These are phyloP conservation scores for Dioctria linearis DNA, from an alignment of 2,888 invertebrate species.

Conservation along the genomic window DNA sequence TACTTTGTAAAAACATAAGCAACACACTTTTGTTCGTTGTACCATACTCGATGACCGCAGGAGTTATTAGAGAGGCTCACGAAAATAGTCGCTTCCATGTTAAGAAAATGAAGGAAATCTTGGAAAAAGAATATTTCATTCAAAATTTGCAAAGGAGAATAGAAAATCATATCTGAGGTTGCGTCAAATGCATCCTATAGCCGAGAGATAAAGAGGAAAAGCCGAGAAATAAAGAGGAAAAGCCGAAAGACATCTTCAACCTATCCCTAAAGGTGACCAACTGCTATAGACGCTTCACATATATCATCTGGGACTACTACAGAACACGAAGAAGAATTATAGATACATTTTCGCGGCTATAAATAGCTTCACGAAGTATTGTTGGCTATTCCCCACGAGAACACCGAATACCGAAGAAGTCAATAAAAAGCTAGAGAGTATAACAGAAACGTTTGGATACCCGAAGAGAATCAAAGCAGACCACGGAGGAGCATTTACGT, in stretches of 20 bases:
- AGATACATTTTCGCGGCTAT: conserved; percentile 46
- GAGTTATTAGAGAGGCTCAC: conserved; percentile 55
- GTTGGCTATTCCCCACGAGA: conserved; percentile 58
- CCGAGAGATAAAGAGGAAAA: conserved; percentile 63
- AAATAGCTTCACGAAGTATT: conserved; percentile 64
- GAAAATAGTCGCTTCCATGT: conserved; percentile 6
- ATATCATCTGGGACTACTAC: conserved; percentile 64
- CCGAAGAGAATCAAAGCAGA: conserved; percentile 52
- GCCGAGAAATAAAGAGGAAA: conserved; percentile 65
- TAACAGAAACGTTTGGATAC: conserved; percentile 55
- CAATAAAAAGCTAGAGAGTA: conserved; percentile 52
- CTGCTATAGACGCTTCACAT: conserved; percentile 64
- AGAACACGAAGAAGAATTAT: not conserved
- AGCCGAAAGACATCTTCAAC: conserved; percentile 59
- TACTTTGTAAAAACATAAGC: not conserved
- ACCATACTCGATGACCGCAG: conserved; percentile 56
- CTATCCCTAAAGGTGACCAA: conserved; percentile 55
- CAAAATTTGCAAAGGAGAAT: conserved; percentile 39
- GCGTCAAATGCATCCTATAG: not conserved
- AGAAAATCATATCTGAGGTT: not conserved
- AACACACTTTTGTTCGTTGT: conserved; percentile 56
- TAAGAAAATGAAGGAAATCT: conserved; percentile 54
- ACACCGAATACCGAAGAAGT: conserved; percentile 5
- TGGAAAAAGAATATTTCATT: conserved; percentile 53
- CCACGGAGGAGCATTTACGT: conserved; percentile 55